Base-by-base conservation (phyloP, 1,140 invertebrate genomes). In the Drosophila santomea region DNA sequence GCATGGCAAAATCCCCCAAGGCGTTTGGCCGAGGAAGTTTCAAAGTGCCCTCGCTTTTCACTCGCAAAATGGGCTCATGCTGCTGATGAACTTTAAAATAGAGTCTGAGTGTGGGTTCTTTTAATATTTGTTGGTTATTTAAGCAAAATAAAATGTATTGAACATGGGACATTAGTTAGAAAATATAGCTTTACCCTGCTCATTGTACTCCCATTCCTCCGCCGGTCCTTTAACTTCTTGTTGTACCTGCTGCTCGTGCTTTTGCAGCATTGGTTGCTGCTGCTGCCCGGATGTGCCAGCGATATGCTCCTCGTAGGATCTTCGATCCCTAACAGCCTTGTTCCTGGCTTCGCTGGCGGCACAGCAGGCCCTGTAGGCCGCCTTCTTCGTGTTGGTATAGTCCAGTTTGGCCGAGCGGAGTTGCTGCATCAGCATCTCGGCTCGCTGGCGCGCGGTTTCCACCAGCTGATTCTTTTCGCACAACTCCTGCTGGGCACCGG, bases 381-480 rank as follows among this genome's bases (percentile, higher is more conserved):
- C 94, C 54, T 94, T 94, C 72, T 94, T 95, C 0, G 95, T 95
- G 25, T 94, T 94, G 0, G 92, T 78, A 43, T 95, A 93, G 64
- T 95, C 95, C 0, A 91, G 80, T 58, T 94, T 93, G 1, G 94
- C 94, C n/a, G 89, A 91, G 71, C 93, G 93, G 36, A 95, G 75
- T 68, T 95, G 94, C 55, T 93, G 93, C 45, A 93, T 92, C 3
- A 96, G 80, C 63, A 94, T 93, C 5, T 95, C 94, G 41, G 95
- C 90, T 50, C 95, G 93, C 25, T 93, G 93, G 66, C 94, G 93
- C 0, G 95, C 94, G 14, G 94, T 94, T 0, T 95, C 93, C 8
- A 95, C 71, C 14, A 95, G 91, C 61, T 95, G 93, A n/a, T 93
- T 93, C 66, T 95, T 95, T 64, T 95, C 94, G 14, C 91, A 85